phyloP scores from a whole-genome alignment of 2,888 invertebrate species.

The Boloria selene region DNA sequence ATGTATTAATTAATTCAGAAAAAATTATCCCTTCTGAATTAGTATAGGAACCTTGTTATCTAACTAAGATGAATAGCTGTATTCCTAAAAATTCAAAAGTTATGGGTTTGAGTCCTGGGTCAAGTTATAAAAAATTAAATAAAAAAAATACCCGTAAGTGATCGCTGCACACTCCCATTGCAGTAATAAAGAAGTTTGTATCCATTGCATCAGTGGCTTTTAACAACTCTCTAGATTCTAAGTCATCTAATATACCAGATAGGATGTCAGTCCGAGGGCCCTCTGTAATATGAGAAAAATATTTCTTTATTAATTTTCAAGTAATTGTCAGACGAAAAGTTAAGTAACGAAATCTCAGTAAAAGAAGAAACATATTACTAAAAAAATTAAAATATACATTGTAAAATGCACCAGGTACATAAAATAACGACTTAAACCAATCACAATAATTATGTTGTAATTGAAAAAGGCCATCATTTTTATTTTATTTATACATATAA shows the following conservation, averaged over 20 bases:
- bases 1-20: too few relatives aligned
- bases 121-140: neutral
- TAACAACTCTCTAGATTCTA: conserved; percentile 83
- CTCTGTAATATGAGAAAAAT: conserved; percentile 62
- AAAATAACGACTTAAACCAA: too few relatives aligned
- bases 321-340: too few relatives aligned
- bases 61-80: too few relatives aligned
- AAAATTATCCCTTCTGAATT: too few relatives aligned
- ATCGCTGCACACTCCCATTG: conserved; percentile 90
- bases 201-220: conserved; percentile 85
- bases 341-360: too few relatives aligned
- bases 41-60: too few relatives aligned
- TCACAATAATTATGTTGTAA: too few relatives aligned
- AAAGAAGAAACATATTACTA: too few relatives aligned
- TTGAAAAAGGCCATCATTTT: neutral
- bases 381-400: too few relatives aligned
- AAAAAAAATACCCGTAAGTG: conserved; percentile 77
- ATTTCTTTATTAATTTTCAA: neutral
- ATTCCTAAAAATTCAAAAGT: neutral
- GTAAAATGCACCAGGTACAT: too few relatives aligned
- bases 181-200: conserved; percentile 89
- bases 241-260: conserved; percentile 84
- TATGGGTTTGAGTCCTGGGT: neutral
- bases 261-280: conserved; percentile 85
- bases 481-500: too few relatives aligned